Evolutionary conservation across 2,113 vertebrate species (phyloP), one percentile per base, ranked within the genome.

Genomic region (Psittacula cyanocephala): DNA sequence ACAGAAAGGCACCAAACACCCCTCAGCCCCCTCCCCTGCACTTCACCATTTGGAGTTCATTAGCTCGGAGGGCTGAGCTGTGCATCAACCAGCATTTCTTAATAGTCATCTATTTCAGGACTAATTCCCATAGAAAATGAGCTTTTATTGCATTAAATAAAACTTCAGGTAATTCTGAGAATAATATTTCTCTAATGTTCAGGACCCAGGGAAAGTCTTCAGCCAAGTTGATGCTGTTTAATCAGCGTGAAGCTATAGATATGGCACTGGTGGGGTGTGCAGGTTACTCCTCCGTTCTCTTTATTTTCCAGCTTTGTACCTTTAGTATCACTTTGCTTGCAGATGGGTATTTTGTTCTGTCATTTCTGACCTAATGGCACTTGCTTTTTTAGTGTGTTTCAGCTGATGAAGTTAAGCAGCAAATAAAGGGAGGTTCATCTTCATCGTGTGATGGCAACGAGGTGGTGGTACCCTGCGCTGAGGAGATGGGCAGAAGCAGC

Each of bases 381-480:
- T 71, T 28, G 93, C 65, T 96, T 95, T 92, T 95, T 37, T 37
- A 37, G 37, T 69, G 59, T 97, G 96, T 97, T 98, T 95, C 95
- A 97, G 96, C 50, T 18, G 91, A 96, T 69, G 90, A 90, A 97
- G 96, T 93, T 80, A 96, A 97, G 97, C 89, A 96, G 98, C 95
- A 98, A 98, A 98, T 92, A 97, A 98, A 98, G 95, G 39, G 72
- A 59, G 46, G 69, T 96, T 98, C 88, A 86, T 95, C 97, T 97
- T 97, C 83, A 96, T 81, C 24, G 79, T 0, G 9, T 11, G 37
- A 52, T 2, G 49, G 76, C 5, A 18, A 29, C 0, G 11, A 31
- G 65, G 60, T 6, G 25, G 57, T 1, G 33, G 91, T 75, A 94
- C 67, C 18, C 2, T 25, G 72, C 2, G 6, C 41, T 15, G 33